Base-by-base conservation (phyloP, 2,113 vertebrate genomes). In the Epinephelus moara region DNA sequence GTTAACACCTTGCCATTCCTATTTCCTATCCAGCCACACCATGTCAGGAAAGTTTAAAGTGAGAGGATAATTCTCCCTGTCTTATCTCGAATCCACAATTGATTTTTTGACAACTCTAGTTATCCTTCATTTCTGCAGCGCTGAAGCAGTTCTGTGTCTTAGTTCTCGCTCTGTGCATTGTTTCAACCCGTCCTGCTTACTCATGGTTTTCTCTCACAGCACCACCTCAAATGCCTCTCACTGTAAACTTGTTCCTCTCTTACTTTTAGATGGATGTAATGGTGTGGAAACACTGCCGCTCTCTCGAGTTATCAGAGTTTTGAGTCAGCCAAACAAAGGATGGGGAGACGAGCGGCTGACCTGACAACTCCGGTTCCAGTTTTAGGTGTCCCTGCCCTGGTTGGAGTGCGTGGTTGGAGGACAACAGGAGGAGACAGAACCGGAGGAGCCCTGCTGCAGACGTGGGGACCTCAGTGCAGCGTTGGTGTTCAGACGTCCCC, bases 261-360 rank as follows among this genome's bases (percentile, higher is more conserved):
- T 82, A 25, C 80, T 90, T 91, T 70, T 75, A 89, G 84, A 91
- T 49, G 80, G 89, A 90, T 88, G 84, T 84, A 87, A 85, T 81
- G 79, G 70, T 70, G 85, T 80, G 76, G 89, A 90, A 88, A 75
- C 74, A 19, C 60, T 19, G 33, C 60, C 33, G 59, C 74, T 79
- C 70, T 82, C 84, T 85, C 37, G 56, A 80, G 55, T 73, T 64
- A 27, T 86, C 57, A 68, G 57, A 78, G 82, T 73, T 85, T 80
- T 87, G 79, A 92, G 67, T 81, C 14, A 12, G 47, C 82, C 74
- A 64, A 49, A 78, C 57, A 25, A 78, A 87, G 61, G 63, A 96
- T 96, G 95, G 95, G 95, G 84, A 95, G 95, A 90, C 88, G 95
- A 82, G 95, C 94, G 13, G 87, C 93, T 25, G 94, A 96, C 85